These are phyloP conservation scores for Caenorhabditis inopinata DNA, from an alignment of 1,140 invertebrate genomes.

Conservation along the genomic window DNA sequence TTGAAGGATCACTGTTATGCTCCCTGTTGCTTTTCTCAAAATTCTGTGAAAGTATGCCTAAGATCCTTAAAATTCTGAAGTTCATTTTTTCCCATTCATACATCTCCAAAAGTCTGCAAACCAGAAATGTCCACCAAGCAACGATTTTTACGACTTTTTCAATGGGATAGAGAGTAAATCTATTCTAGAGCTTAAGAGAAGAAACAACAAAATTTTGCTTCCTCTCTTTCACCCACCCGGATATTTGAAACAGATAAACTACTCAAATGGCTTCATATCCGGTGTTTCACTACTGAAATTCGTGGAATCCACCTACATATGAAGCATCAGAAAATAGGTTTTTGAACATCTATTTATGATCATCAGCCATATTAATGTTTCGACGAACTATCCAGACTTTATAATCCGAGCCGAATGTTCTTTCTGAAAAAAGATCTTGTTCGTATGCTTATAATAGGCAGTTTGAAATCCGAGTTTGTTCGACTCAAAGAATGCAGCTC, in stretches of 20 bases:
- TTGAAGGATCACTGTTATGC: too few relatives aligned
- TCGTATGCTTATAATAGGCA: constrained; percentile 16
- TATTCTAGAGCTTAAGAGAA: background rate
- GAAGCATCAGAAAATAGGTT: too few relatives aligned
- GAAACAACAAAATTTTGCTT: background rate
- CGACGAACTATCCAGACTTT: too few relatives aligned
- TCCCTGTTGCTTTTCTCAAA: too few relatives aligned
- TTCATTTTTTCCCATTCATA: background rate
- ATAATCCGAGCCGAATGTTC: too few relatives aligned
- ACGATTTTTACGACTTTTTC: constrained; percentile 28
- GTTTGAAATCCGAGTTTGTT: constrained; percentile 28
- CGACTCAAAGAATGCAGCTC: constrained; percentile 23
- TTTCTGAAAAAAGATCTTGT: background rate
- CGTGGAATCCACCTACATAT: too few relatives aligned
- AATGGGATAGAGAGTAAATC: constrained; percentile 15
- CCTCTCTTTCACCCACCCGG: background rate
- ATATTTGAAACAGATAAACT: constrained; percentile 6
- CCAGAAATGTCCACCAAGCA: background rate
- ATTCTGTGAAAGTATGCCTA: too few relatives aligned
- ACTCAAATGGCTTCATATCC: background rate
- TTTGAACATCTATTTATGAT: too few relatives aligned
- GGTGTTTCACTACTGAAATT: background rate
- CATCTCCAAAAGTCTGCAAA: too few relatives aligned
- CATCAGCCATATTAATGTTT: too few relatives aligned
- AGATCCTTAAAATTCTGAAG: background rate